A percentile compares a stretch with the other conserved stretches of the same genome.
These are phyloP conservation scores for Zaprionus capensis DNA, from an alignment of 1,140 invertebrate species.

Conservation along the genomic window DNA sequence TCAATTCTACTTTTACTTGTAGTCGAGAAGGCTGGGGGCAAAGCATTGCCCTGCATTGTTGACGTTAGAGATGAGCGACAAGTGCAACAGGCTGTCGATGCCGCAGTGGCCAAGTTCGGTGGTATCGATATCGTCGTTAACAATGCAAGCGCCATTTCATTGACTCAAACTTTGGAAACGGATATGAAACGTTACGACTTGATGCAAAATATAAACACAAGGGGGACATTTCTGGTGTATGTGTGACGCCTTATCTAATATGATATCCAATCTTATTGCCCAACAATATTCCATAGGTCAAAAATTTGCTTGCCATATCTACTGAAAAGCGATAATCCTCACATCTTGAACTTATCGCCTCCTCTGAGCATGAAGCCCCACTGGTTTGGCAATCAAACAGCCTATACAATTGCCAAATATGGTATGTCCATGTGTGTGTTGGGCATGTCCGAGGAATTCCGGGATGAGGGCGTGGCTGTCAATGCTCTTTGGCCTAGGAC, in stretches of 20 bases:
- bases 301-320: conserved; percentile 96
- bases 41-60: conserved; percentile 95
- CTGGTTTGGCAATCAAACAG: conserved; percentile 97
- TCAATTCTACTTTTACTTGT: conserved; percentile 20
- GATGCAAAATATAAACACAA: conserved; percentile 96
- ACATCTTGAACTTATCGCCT: conserved; percentile 98
- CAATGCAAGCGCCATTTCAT: conserved; percentile 97
- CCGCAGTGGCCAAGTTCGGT: conserved; percentile 95
- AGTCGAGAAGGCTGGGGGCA: conserved; percentile 96
- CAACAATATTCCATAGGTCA: conserved; percentile 92
- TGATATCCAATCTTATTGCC: background rate
- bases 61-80: conserved; percentile 96
- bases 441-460: conserved; percentile 98
- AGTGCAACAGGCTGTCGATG: conserved; percentile 92
- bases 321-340: conserved; percentile 94
- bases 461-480: conserved; percentile 92
- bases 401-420: conserved; percentile 99
- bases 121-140: conserved; percentile 98
- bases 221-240: conserved; percentile 97
- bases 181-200: conserved; percentile 98
- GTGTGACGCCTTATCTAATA: conserved; percentile 59
- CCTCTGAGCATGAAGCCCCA: conserved; percentile 94
- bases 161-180: conserved; percentile 93
- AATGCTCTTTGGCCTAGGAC: conserved; percentile 99
- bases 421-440: conserved; percentile 99